phyloP scores from a whole-genome alignment of 1,140 invertebrate species.

The Phthorimaea operculella region DNA sequence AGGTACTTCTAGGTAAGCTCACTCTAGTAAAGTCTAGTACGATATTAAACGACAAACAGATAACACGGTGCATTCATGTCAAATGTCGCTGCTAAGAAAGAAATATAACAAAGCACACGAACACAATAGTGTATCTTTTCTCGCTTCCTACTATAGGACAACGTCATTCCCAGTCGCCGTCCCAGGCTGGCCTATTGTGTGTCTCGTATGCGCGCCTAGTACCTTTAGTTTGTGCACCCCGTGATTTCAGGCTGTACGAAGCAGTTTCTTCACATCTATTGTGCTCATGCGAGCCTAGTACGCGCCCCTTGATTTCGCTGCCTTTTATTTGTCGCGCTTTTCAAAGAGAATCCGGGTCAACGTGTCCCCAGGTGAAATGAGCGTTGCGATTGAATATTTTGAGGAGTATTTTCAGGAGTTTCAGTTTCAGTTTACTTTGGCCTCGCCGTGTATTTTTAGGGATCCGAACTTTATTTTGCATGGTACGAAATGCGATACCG shows the following conservation, averaged over 20 bases:
- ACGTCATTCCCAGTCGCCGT: not conserved
- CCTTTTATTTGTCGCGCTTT: conserved; percentile 25
- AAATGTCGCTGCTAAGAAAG: no score
- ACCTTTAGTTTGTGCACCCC: not conserved
- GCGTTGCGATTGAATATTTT: conserved; percentile 1
- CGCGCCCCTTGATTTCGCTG: conserved; percentile 32
- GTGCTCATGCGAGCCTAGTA: conserved; percentile 25
- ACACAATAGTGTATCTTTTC: not conserved
- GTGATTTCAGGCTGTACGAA: conserved; percentile 3
- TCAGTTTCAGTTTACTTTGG: no score
- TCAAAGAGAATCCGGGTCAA: conserved; percentile 30
- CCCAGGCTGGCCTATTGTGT: not conserved
- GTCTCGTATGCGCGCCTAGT: not conserved
- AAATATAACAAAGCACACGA: not conserved
- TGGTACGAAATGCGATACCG: no score
- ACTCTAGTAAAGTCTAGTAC: no score
- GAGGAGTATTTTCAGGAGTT: no score
- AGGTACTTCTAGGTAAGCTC: no score
- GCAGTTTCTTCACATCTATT: conserved; percentile 12
- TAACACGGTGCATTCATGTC: no score
- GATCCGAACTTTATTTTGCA: no score
- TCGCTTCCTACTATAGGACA: not conserved
- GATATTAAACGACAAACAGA: no score
- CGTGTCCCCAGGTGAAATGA: conserved; percentile 27
- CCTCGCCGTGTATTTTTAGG: no score